These are phyloP conservation scores for Cantharis nigra DNA, from an alignment of 2,888 invertebrate species.

Conservation along the genomic window DNA sequence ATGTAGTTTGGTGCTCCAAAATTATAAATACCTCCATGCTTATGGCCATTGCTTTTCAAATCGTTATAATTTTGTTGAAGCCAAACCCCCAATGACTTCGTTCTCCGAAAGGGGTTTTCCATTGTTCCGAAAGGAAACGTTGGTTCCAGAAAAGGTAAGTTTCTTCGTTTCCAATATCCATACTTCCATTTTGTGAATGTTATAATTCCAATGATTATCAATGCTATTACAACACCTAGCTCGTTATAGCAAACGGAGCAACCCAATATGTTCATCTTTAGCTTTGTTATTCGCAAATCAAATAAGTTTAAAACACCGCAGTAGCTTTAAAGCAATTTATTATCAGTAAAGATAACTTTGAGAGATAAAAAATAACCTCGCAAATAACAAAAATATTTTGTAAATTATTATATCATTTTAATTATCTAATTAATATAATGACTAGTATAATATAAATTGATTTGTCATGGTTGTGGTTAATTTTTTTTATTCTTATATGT, in stretches of 20 bases:
- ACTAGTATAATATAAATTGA: no score
- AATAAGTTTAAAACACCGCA: no score
- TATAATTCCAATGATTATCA: background rate
- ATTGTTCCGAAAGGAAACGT: slow-evolving; percentile 41
- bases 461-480: no score
- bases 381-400: no score
- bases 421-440: no score
- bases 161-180: slow-evolving; percentile 4
- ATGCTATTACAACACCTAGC: background rate
- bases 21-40: slow-evolving; percentile 34
- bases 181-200: slow-evolving; percentile 5
- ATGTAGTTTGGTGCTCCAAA: slow-evolving; percentile 27
- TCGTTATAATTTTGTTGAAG: slow-evolving; percentile 22
- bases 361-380: no score
- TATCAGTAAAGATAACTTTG: no score
- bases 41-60: slow-evolving; percentile 29
- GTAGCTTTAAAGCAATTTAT: no score
- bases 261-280: background rate
- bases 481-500: no score
- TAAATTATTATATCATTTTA: no score
- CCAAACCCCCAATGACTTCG: background rate
- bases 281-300: no score
- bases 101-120: slow-evolving; percentile 1
- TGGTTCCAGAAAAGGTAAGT: slow-evolving; percentile 1
- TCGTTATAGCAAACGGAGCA: background rate